Conservation (phyloP, 2,113 vertebrate genomes). For the Phalacrocorax aristotelis region DNA sequence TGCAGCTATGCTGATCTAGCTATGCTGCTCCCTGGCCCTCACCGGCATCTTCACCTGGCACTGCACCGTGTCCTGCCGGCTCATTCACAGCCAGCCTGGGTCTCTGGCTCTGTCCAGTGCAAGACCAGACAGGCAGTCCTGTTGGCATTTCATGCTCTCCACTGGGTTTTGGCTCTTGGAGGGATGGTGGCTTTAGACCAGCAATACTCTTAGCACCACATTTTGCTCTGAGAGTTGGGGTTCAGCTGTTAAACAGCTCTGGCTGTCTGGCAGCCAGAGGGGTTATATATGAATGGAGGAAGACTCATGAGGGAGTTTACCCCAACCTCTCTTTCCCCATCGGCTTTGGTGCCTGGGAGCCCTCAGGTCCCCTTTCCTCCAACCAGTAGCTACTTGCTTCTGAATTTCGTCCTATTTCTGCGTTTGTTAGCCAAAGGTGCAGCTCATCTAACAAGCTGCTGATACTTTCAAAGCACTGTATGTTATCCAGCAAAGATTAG, state of each 20-base stretch:
- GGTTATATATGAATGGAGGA: neutral
- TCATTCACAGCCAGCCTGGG: neutral
- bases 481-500: neutral
- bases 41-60: accelerated
- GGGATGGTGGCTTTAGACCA: neutral
- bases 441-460: neutral
- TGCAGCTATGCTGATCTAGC: neutral
- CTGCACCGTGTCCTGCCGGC: accelerated
- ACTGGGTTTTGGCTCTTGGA: neutral
- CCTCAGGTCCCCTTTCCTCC: neutral
- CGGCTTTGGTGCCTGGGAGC: neutral
- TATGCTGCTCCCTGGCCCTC: neutral
- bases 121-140: neutral
- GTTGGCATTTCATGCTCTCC: neutral
- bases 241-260: neutral
- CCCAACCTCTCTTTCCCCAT: neutral
- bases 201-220: neutral
- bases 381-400: neutral
- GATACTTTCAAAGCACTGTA: neutral
- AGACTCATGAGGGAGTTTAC: neutral
- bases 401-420: neutral
- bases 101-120: neutral
- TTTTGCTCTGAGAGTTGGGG: neutral
- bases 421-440: neutral
- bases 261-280: neutral